Evolutionary conservation across 2,888 invertebrate species (phyloP).

Genomic region (Unio pictorum): DNA sequence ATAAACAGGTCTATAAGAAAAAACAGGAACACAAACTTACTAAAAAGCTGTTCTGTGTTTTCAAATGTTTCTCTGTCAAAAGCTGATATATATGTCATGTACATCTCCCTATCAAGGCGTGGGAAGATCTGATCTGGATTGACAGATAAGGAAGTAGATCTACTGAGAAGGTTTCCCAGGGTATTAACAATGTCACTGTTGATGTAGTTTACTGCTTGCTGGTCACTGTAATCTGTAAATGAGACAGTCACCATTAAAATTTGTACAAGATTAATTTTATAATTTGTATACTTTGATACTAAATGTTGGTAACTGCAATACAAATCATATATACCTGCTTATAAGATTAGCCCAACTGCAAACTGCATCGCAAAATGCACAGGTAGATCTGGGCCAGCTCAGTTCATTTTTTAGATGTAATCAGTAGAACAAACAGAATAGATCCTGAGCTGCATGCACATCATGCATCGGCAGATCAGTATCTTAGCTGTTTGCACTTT

Average conservation of each 20-base stretch:
- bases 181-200: slow-evolving; percentile 94
- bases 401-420: too few species aligned
- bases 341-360: too few species aligned
- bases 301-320: background rate
- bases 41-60: slow-evolving; percentile 75
- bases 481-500: too few species aligned
- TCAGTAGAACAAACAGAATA: too few species aligned
- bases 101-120: slow-evolving; percentile 57
- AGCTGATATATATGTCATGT: slow-evolving; percentile 69
- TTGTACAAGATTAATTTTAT: background rate
- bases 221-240: slow-evolving; percentile 85
- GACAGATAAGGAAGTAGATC: slow-evolving; percentile 83
- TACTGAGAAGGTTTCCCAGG: slow-evolving; percentile 89
- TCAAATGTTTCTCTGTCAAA: slow-evolving; percentile 72
- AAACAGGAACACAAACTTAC: slow-evolving; percentile 10
- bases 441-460: too few species aligned
- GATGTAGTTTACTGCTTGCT: slow-evolving; percentile 81
- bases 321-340: background rate
- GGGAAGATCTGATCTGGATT: slow-evolving; percentile 88
- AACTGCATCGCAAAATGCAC: too few species aligned
- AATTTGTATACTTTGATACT: background rate
- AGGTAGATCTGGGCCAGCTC: too few species aligned
- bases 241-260: slow-evolving; percentile 4
- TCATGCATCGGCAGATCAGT: too few species aligned
- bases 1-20: background rate